These are phyloP conservation scores for Colostygia pectinataria DNA, from an alignment of 2,888 invertebrate genomes.

Conservation along the genomic window DNA sequence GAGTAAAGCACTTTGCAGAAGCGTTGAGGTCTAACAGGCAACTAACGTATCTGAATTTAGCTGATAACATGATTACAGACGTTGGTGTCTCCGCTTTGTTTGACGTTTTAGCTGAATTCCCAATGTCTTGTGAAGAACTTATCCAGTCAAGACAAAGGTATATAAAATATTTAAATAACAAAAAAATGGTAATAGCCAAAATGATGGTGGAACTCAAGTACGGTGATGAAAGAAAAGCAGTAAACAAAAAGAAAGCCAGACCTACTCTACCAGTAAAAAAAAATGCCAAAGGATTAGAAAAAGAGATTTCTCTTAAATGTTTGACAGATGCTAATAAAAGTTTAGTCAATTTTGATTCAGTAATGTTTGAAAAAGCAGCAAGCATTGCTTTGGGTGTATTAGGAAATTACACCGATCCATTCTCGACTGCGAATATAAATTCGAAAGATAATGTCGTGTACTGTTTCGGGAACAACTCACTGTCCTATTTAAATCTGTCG, in stretches of 20 bases:
- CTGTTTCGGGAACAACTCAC: conserved; percentile 55
- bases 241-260: conserved; percentile 34
- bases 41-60: conserved; percentile 56
- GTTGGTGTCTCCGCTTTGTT: conserved; percentile 47
- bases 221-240: conserved; percentile 38
- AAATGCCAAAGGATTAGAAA: conserved; percentile 21
- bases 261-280: conserved; percentile 6
- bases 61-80: conserved; percentile 56
- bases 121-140: conserved; percentile 47
- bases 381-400: conserved; percentile 38
- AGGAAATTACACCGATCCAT: conserved; percentile 50
- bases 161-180: conserved; percentile 45
- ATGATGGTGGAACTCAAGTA: conserved; percentile 38
- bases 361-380: conserved; percentile 45
- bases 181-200: conserved; percentile 35
- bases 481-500: conserved; percentile 56
- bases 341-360: conserved; percentile 30
- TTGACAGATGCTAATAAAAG: conserved; percentile 36
- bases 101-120: conserved; percentile 44
- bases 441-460: conserved; percentile 36
- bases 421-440: conserved; percentile 36
- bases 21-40: conserved; percentile 52
- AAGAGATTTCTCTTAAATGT: conserved; percentile 9
- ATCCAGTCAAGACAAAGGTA: conserved; percentile 35
- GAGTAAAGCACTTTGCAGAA: conserved; percentile 46